Percentiles rank a stretch among this genome's conserved stretches.
Conservation (phyloP, 2,113 vertebrate genomes). For the Amphiprion percula region DNA sequence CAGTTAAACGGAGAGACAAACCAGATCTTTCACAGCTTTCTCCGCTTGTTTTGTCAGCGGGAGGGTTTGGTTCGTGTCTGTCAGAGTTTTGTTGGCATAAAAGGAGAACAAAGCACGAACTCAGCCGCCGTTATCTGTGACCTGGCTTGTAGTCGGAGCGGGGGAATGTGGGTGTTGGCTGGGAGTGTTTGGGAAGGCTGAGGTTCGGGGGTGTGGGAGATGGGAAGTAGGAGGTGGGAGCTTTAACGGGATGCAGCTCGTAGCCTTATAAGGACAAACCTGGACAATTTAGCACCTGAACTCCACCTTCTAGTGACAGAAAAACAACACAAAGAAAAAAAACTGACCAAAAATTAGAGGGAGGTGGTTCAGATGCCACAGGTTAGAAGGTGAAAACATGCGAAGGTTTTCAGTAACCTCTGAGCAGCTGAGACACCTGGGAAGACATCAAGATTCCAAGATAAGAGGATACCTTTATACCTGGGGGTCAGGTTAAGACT, state of each 20-base stretch:
- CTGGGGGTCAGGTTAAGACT: constrained; percentile 72
- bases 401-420: constrained; percentile 11
- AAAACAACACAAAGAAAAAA: no score
- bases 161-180: constrained; percentile 69
- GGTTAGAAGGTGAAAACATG: background rate
- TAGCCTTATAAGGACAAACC: constrained; percentile 78
- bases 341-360: background rate
- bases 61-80: background rate
- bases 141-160: constrained; percentile 48
- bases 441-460: constrained; percentile 55
- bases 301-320: constrained; percentile 41
- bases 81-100: constrained; percentile 3
- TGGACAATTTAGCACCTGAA: constrained; percentile 72
- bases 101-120: background rate
- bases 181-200: constrained; percentile 51
- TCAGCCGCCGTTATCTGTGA: constrained; percentile 53
- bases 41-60: background rate
- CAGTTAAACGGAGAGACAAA: background rate
- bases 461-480: constrained; percentile 51
- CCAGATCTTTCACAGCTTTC: background rate
- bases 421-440: constrained; percentile 53
- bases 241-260: constrained; percentile 39
- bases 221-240: constrained; percentile 61
- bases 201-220: constrained; percentile 58
- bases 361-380: accelerated